Percentiles rank a stretch among this genome's conserved stretches.
Evolutionary conservation across 1,140 invertebrate species (phyloP).

Genomic region (Heliconius eleuchia): DNA sequence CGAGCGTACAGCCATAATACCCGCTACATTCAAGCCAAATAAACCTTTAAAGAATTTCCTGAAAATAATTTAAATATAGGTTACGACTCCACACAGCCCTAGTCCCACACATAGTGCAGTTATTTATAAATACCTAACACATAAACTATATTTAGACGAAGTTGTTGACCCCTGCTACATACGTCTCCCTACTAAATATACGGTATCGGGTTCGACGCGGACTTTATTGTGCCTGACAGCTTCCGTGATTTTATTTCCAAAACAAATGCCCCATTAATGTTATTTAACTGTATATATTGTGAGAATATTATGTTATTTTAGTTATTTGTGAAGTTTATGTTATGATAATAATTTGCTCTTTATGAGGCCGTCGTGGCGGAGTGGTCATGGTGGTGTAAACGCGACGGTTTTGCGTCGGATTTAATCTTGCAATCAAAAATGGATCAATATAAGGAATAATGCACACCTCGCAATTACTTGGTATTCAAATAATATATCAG

Average conservation of each 20-base stretch:
- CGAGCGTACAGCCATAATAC: too few relatives aligned
- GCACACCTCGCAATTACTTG: too few relatives aligned
- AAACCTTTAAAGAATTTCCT: too few relatives aligned
- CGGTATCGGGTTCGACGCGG: conserved; percentile 20
- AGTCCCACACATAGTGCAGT: conserved; percentile 15
- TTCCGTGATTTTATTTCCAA: conserved; percentile 17
- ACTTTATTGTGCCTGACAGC: conserved; percentile 21
- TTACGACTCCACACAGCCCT: conserved; percentile 7
- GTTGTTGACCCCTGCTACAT: conserved; percentile 39
- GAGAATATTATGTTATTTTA: neutral
- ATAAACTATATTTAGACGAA: conserved; percentile 44
- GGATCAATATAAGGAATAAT: too few relatives aligned
- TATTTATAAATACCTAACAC: conserved; percentile 43
- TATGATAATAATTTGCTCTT: neutral
- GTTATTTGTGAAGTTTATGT: neutral
- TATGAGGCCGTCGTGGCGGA: too few relatives aligned
- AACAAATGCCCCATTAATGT: neutral
- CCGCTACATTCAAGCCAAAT: too few relatives aligned
- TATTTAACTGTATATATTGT: neutral
- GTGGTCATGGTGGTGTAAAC: too few relatives aligned
- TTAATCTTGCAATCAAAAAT: too few relatives aligned
- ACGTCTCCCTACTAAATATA: conserved; percentile 22
- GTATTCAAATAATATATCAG: too few relatives aligned
- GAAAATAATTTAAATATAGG: neutral
- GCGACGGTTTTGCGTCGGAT: too few relatives aligned